These are phyloP conservation scores for Pristionchus arcanus DNA, from an alignment of 2,888 invertebrate genomes.

Conservation along the genomic window DNA sequence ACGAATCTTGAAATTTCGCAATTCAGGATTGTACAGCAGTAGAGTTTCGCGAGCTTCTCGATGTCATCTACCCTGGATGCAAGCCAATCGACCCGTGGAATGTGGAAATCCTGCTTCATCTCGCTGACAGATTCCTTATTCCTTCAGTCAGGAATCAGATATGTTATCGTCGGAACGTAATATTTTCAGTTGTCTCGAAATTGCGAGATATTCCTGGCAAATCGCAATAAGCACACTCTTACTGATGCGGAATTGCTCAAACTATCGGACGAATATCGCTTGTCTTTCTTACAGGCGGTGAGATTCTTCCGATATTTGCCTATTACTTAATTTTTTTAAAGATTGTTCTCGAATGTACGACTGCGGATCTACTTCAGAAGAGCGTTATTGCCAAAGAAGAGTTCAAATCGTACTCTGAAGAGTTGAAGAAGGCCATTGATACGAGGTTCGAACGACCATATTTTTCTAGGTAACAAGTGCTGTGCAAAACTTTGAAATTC, in stretches of 20 bases:
- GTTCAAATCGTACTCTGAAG: not conserved
- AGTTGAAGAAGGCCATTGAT: slow-evolving; percentile 1
- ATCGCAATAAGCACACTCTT: not conserved
- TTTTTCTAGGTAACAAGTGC: no score
- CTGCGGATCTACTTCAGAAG: not conserved
- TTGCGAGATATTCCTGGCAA: not conserved
- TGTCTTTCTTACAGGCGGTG: no score
- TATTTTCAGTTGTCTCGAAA: not conserved
- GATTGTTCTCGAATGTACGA: not conserved
- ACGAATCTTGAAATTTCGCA: no score
- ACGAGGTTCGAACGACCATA: not conserved
- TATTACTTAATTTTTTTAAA: no score
- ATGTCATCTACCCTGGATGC: not conserved
- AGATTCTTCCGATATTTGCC: no score
- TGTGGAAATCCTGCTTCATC: not conserved
- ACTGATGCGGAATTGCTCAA: not conserved
- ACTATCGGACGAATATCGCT: not conserved
- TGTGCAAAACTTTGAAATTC: not conserved
- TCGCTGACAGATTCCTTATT: not conserved
- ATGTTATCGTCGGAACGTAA: not conserved
- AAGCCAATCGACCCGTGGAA: not conserved
- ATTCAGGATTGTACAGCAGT: not conserved
- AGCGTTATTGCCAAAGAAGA: not conserved
- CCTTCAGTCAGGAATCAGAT: not conserved
- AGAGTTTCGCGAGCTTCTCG: not conserved